Base-by-base conservation (phyloP, 2,888 invertebrate species). In the Agrotis exclamationis region DNA sequence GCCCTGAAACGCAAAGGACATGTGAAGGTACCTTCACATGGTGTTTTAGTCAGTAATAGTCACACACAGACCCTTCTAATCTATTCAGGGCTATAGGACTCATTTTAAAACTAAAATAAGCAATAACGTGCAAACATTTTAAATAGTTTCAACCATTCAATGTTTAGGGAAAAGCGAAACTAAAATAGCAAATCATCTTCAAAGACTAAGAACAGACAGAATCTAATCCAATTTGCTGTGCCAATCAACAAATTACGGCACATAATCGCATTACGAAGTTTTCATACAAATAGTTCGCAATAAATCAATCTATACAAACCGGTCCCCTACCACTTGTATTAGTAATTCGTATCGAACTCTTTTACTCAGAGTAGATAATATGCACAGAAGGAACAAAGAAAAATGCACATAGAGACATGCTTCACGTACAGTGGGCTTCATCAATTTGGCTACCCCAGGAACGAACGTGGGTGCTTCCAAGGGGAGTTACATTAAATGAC, bases 241-340 rank as follows among this genome's bases (percentile, higher is more conserved):
- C 79, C 66, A 79, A 79, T 80, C 59, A 63, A 62, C 53, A 67
- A 80, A 74, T 80, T 74, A 79, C 54, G 20, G 44, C 60, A 59
- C n/a, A 64, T 67, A 80, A 83, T 74, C 54, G 51, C n/a, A 74
- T 83, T 67, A 79, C 50, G 18, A 80, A 83, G 69, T 80, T 79
- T 79, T 74, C 80, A 83, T 70, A 83, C 79, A 70, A 83, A 79
- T 79, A 79, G 80, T 66, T 57, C 7, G 33, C 60, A 48, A 74
- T 80, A 83, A 80, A 80, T 80, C 69, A 83, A 80, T 83, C 50
- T 9, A 58, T 47, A 48, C n/a, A 69, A 77, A 78, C 76, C 73
- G 67, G 86, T 79, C 78, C 73, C 76, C 76, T 84, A 82, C 86
- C 73, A 81, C 69, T 70, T 58, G 39, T 58, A 70, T 70, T 76